Evolutionary conservation across 2,888 invertebrate genomes (phyloP), one percentile per base, ranked within the genome.

Genomic region (Esperia sulphurella): DNA sequence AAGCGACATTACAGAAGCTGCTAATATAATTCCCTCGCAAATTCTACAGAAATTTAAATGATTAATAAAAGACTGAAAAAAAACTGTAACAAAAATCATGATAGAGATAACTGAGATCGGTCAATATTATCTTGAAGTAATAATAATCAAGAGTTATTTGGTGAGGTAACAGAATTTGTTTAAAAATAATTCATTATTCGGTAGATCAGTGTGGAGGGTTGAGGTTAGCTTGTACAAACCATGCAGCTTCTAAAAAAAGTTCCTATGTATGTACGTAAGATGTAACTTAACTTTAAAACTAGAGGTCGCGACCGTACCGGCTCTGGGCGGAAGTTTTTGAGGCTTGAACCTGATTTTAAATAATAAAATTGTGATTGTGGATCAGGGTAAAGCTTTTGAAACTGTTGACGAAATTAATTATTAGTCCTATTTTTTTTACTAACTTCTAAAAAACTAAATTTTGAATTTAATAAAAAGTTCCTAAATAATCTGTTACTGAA

Each of bases 221-320:
- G 83, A 82, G 83, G 82, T 83, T 88, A 88, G 88, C 88, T 89
- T 89, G 87, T 89, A 88, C 79, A 89, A 88, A 88, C 86, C 84
- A 84, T 88, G 89, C 89, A 89, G 89, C 89, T 89, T 89, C 88
- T 88, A 85, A 89, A 84, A 75, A 89, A 88, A 89, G 89, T 89
- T 89, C 89, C 89, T 89, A 89, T 89, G 87, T 88, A 88, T 87
- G 87, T 88, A 88, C 86, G 86, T 89, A 89, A 88, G 88, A 73
- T 78, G 85, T 88, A 89, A 87, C 82, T 83, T 84, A 84, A 83
- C 80, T 74, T 71, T 68, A 80, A 79, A 78, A 84, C 78, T 83
- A 87, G 86, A 84, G 86, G 87, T 71, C 77, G 79, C 63, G 56
- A 52, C 54, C 46, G 73, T 61, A 60, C 57, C 83, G 79, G 80